Evolutionary conservation across 2,113 vertebrate genomes (phyloP).

Genomic region (Chlamydotis undulata): DNA sequence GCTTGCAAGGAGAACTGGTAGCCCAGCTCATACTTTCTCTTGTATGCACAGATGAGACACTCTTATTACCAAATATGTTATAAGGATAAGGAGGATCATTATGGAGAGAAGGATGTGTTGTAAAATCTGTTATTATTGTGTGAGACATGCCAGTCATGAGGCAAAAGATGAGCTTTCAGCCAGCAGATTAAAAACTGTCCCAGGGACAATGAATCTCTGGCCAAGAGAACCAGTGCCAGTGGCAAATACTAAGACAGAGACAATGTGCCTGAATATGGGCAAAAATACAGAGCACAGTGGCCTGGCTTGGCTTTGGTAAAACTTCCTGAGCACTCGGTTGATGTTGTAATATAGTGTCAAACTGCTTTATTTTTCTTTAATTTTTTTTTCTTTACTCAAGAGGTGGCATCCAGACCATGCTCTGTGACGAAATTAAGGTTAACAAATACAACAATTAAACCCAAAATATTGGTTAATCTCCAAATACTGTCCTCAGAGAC

Average conservation of each 20-base stretch:
- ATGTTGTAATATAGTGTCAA: not conserved
- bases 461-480: not conserved
- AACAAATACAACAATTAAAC: not conserved
- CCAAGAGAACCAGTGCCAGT: not conserved
- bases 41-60: not conserved
- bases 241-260: not conserved
- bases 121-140: not conserved
- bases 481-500: not conserved
- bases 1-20: not conserved
- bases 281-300: not conserved
- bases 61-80: not conserved
- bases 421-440: not conserved
- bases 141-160: not conserved
- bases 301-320: not conserved
- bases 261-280: not conserved
- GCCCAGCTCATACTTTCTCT: not conserved
- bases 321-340: not conserved
- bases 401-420: fast-evolving
- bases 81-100: not conserved
- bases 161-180: not conserved
- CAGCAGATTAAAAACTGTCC: not conserved
- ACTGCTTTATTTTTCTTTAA: not conserved
- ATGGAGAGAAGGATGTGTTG: not conserved
- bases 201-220: not conserved
- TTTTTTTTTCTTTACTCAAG: not conserved